Conservation (phyloP, 2,797 vertebrate species). For the Melanogrammus aeglefinus region DNA sequence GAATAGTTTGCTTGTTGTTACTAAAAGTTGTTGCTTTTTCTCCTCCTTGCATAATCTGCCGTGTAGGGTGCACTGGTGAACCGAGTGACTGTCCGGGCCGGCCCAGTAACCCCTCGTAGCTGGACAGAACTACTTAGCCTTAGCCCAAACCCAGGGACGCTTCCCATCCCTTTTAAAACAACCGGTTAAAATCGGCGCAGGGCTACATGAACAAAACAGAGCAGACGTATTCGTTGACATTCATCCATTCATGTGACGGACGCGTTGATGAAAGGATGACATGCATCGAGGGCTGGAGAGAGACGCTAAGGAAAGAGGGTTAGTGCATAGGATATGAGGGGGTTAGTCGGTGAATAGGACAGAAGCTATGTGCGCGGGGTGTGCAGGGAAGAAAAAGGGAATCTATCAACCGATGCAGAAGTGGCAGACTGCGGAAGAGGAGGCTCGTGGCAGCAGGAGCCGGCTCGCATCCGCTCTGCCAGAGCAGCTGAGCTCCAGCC, state of each 20-base stretch:
- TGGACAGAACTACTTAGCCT: slow-evolving; percentile 28
- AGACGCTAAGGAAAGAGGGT: not conserved
- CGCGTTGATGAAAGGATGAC: not conserved
- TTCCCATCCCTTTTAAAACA: too few species aligned
- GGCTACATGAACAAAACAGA: not conserved
- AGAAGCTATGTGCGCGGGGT: slow-evolving; percentile 3
- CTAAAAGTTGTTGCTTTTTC: too few species aligned
- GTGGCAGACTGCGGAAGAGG: slow-evolving; percentile 25
- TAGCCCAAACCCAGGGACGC: not conserved
- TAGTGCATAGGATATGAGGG: not conserved
- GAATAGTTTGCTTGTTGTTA: slow-evolving; percentile 10
- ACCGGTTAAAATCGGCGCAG: too few species aligned
- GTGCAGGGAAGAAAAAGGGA: slow-evolving; percentile 7
- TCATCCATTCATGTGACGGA: not conserved
- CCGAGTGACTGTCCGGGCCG: slow-evolving; percentile 24
- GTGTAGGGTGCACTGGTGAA: slow-evolving; percentile 32
- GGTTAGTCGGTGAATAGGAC: not conserved
- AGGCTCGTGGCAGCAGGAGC: slow-evolving; percentile 40
- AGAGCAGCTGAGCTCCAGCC: slow-evolving; percentile 62
- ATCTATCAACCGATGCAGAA: slow-evolving; percentile 8
- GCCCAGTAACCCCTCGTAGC: slow-evolving; percentile 44
- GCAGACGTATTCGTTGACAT: too few species aligned
- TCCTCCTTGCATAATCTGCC: too few species aligned
- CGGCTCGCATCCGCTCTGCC: slow-evolving; percentile 64
- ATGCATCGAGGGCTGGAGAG: slow-evolving; percentile 1